Evolutionary conservation across 1,140 invertebrate species (phyloP).

Genomic region (Drosophila willistoni): DNA sequence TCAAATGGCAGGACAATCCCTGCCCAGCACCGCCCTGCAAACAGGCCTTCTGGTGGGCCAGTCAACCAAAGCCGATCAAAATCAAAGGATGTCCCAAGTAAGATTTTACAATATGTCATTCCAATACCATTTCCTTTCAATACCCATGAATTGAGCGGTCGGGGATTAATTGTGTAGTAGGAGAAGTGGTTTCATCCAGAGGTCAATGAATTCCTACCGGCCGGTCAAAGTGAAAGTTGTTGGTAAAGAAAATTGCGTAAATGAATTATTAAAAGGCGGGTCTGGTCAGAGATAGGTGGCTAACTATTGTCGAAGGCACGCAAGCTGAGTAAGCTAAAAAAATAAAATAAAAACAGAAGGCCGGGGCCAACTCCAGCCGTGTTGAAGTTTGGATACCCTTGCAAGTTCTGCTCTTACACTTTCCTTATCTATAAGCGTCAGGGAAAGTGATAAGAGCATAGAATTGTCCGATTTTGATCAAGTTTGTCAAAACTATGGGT

Average conservation of each 20-base stretch:
- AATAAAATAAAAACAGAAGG: neutral
- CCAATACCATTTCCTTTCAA: constrained; percentile 15
- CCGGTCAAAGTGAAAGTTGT: constrained; percentile 45
- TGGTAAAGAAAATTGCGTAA: constrained; percentile 60
- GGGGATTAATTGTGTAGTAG: no score
- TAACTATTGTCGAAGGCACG: constrained; percentile 45
- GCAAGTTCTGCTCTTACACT: no score
- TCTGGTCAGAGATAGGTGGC: constrained; percentile 30
- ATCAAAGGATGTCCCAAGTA: constrained; percentile 77
- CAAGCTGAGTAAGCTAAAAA: constrained; percentile 26
- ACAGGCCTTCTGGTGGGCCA: constrained; percentile 79
- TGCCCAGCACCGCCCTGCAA: constrained; percentile 76
- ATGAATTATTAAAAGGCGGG: constrained; percentile 68
- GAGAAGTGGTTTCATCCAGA: neutral
- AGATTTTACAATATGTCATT: constrained; percentile 43
- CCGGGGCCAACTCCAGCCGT: no score
- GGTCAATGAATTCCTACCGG: constrained; percentile 62
- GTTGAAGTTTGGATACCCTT: no score
- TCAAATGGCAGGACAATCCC: constrained; percentile 71
- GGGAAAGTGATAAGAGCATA: no score
- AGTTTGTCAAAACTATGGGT: no score
- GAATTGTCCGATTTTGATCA: no score
- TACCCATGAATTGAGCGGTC: neutral
- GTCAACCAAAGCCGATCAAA: constrained; percentile 76
- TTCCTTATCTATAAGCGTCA: no score